Evolutionary conservation across 2,888 invertebrate genomes (phyloP), one percentile per base, ranked within the genome.

Genomic region (Petrolisthes cinctipes): DNA sequence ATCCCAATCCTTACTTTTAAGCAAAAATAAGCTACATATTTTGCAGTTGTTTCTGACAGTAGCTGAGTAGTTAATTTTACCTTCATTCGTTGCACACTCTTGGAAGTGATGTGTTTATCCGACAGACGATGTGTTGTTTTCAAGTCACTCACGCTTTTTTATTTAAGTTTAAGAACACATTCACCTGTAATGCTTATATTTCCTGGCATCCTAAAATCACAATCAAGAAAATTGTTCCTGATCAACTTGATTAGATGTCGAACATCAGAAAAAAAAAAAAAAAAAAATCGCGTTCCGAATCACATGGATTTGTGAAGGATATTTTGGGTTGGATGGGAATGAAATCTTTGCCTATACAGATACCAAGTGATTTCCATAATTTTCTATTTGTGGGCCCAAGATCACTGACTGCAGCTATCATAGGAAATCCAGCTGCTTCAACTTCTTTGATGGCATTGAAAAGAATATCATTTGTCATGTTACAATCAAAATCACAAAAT

Each of bases 361-460:
- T 51, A 14, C n/a, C 53, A 9, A 83, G 53, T 7, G 4, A 51
- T 14, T 83, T 71, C 83, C 83, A 68, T 4, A 83, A 9, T 6
- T 17, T 73, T 17, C 5, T 4, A 83, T 83, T 83, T 14, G 68
- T 83, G 37, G 83, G 71, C 37, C 91, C 91, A 73, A 92, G 82
- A 89, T 91, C 91, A 82, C 88, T 89, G 7, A 91, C 91, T 20
- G 92, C 83, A 1, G 91, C 91, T 9, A 92, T 91, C 37, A 92
- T 91, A 54, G 86, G 86, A 89, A 91, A 92, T 0, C 91, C 91
- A 83, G 89, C 89, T 85, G 86, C 83, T 73, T 91, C 91, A 73
- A 91, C 78, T 86, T 87, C 17, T 68, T 54, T 53, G 83, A 82
- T 86, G 86, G 91, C 91, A 51, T 91, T 73, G 37, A 88, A 79